Evolutionary conservation across 2,888 invertebrate genomes (phyloP).

Genomic region (Camponotus fellah): DNA sequence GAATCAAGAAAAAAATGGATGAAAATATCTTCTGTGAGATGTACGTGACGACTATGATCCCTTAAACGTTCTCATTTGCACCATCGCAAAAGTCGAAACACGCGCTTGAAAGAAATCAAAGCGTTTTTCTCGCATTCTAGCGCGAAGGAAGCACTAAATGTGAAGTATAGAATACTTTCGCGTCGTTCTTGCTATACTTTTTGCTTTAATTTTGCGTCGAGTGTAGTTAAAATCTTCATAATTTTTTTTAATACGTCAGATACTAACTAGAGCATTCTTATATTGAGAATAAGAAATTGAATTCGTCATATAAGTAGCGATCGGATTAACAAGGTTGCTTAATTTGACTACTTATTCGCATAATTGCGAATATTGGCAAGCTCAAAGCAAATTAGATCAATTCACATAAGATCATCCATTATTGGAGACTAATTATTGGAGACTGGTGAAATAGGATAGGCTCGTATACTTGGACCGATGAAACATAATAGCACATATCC

Average conservation of each 20-base stretch:
- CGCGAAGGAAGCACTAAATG: not conserved
- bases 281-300: not conserved
- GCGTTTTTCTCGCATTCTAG: constrained; percentile 55
- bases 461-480: constrained; percentile 15
- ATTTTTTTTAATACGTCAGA: constrained; percentile 21
- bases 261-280: not conserved
- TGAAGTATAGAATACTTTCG: constrained; percentile 18
- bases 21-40: constrained; percentile 43
- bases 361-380: constrained; percentile 23
- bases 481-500: constrained; percentile 52
- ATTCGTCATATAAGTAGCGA: not conserved
- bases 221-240: not conserved
- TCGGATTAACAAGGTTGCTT: not conserved
- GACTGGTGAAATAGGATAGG: constrained; percentile 38
- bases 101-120: constrained; percentile 62
- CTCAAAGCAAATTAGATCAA: constrained; percentile 38
- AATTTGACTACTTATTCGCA: not conserved
- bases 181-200: constrained; percentile 8
- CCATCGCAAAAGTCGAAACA: constrained; percentile 53
- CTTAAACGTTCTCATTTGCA: constrained; percentile 62
- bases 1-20: constrained; percentile 55
- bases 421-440: constrained; percentile 40
- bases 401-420: constrained; percentile 51
- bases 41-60: constrained; percentile 60
- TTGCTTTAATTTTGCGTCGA: constrained; percentile 19